Percentiles rank a stretch among this genome's conserved stretches.
Conservation (phyloP, 2,888 invertebrate genomes). For the Andrena haemorrhoa region DNA sequence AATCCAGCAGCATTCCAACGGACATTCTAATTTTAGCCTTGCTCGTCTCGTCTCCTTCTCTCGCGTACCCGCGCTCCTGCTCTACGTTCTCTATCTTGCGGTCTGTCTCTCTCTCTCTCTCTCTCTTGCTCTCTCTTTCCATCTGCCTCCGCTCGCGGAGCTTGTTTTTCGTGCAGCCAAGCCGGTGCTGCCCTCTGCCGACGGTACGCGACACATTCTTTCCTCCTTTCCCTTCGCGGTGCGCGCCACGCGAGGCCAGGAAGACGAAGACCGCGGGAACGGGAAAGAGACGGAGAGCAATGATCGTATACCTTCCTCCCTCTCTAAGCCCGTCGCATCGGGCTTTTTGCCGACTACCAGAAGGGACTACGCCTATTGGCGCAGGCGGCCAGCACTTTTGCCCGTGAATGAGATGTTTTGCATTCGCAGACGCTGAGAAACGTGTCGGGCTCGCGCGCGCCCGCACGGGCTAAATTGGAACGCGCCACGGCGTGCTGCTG, state of each 20-base stretch:
- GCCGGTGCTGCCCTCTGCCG: constrained; percentile 68
- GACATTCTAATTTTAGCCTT: constrained; percentile 82
- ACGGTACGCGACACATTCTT: constrained; percentile 64
- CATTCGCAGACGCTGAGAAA: constrained; percentile 84
- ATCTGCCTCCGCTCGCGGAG: constrained; percentile 36
- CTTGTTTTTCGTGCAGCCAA: constrained; percentile 60
- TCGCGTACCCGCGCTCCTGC: constrained; percentile 35
- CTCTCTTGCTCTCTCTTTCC: constrained; percentile 40
- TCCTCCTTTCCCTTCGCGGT: constrained; percentile 29
- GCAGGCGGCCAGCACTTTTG: constrained; percentile 76
- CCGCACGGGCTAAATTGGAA: constrained; percentile 76
- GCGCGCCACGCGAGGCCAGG: constrained; percentile 20
- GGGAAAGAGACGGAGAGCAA: constrained; percentile 53
- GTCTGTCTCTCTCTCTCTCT: constrained; percentile 6
- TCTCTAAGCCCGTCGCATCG: constrained; percentile 26
- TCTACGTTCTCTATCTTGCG: constrained; percentile 15
- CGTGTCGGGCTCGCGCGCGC: constrained; percentile 72
- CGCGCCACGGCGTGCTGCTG: constrained; percentile 59
- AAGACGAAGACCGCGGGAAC: constrained; percentile 29
- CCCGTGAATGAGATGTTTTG: constrained; percentile 84
- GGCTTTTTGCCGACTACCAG: constrained; percentile 64
- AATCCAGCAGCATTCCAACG: constrained; percentile 78
- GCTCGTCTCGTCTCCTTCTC: constrained; percentile 60
- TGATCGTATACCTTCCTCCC: constrained; percentile 45
- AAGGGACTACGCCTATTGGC: constrained; percentile 75